A percentile compares a stretch with the other conserved stretches of the same genome.
Evolutionary conservation across 2,888 invertebrate species (phyloP).

Genomic region (Trissolcus brochymenae): DNA sequence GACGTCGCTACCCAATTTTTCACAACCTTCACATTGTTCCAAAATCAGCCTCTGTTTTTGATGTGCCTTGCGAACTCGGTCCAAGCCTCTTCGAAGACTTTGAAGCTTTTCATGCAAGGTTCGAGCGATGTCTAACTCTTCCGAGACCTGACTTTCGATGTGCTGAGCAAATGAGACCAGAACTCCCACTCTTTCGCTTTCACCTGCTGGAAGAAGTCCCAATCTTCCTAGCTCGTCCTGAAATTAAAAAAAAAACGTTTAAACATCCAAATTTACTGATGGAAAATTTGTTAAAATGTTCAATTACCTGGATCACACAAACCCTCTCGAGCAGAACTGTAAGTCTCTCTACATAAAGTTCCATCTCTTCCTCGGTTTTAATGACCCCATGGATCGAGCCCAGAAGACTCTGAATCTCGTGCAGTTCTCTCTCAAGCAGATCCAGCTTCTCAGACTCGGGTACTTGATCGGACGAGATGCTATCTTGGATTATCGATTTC

Average conservation of each 20-base stretch:
- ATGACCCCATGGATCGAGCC: conserved; percentile 87
- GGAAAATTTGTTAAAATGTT: background rate
- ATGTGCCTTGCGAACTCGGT: conserved; percentile 83
- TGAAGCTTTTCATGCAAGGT: conserved; percentile 86
- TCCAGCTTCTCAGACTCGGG: conserved; percentile 85
- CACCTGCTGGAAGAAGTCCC: conserved; percentile 84
- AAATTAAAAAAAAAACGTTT: conserved; percentile 74
- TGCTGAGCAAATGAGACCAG: conserved; percentile 84
- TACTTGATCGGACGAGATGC: conserved; percentile 84
- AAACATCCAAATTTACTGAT: background rate
- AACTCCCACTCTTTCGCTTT: conserved; percentile 87
- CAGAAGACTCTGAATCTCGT: conserved; percentile 84
- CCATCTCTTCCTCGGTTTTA: conserved; percentile 89
- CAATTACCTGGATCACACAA: conserved; percentile 81
- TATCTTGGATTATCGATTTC: conserved; percentile 83
- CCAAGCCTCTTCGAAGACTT: conserved; percentile 84
- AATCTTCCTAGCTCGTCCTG: conserved; percentile 87
- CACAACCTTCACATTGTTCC: conserved; percentile 84
- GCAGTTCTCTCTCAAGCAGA: conserved; percentile 86
- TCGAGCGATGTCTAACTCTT: conserved; percentile 86
- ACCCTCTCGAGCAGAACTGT: conserved; percentile 86
- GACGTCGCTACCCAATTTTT: conserved; percentile 85
- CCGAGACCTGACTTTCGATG: conserved; percentile 84
- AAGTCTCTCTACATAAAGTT: conserved; percentile 87
- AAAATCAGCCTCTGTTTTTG: conserved; percentile 78